Evolutionary conservation across 2,797 vertebrate genomes (phyloP).

Genomic region (Aythya fuligula): DNA sequence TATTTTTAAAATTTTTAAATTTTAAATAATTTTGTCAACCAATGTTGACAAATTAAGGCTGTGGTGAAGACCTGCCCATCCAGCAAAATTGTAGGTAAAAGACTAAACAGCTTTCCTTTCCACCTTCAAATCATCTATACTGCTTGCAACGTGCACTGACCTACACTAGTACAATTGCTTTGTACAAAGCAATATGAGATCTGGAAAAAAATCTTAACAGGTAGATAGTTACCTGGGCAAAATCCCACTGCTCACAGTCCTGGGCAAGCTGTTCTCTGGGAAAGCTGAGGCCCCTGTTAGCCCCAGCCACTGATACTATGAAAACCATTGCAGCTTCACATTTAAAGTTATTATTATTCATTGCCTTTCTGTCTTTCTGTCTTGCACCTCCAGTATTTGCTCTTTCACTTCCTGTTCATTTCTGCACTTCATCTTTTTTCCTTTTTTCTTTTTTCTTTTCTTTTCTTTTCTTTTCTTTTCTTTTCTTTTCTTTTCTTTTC

Average conservation of each 20-base stretch:
- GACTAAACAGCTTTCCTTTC: background rate
- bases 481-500: no score
- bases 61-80: background rate
- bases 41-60: background rate
- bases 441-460: no score
- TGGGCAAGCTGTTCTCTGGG: background rate
- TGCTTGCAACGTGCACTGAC: rapidly evolving
- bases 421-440: no score
- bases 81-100: background rate
- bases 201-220: background rate
- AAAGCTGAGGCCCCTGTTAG: background rate
- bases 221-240: background rate
- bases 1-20: no score
- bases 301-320: background rate
- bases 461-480: no score
- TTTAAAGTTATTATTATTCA: background rate
- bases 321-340: background rate
- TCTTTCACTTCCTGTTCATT: no score
- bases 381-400: background rate
- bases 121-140: background rate
- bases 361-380: no score
- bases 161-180: background rate
- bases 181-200: background rate
- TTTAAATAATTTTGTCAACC: no score
- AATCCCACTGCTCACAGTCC: background rate